Conservation (phyloP, 1,140 invertebrate species). For the Dendroctonus valens region DNA sequence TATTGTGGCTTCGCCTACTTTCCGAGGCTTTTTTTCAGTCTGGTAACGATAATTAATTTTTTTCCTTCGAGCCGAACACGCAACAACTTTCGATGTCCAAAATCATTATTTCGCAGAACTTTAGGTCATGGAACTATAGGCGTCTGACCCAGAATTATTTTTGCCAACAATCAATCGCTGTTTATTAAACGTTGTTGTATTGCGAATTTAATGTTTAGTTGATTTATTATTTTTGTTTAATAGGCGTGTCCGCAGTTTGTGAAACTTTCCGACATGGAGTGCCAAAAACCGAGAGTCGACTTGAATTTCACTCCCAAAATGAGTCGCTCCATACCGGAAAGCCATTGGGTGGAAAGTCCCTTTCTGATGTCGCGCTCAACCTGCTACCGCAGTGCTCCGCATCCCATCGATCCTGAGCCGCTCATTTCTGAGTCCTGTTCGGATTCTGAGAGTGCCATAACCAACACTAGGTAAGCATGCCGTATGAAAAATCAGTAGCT, state of each 20-base stretch:
- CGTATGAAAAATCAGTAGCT: too few relatives aligned
- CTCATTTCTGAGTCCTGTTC: conserved; percentile 29
- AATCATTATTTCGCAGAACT: conserved; percentile 6
- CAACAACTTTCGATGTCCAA: neutral
- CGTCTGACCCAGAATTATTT: too few relatives aligned
- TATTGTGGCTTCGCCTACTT: too few relatives aligned
- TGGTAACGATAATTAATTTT: too few relatives aligned
- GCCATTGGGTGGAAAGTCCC: conserved; percentile 64
- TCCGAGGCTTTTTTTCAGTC: too few relatives aligned
- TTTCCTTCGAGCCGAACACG: too few relatives aligned
- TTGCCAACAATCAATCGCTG: too few relatives aligned
- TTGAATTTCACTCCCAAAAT: conserved; percentile 44
- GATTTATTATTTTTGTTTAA: neutral
- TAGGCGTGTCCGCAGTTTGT: conserved; percentile 44
- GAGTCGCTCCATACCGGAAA: conserved; percentile 57
- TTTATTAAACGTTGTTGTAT: too few relatives aligned
- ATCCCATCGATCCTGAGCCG: conserved; percentile 45
- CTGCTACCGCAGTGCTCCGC: conserved; percentile 50
- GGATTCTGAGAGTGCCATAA: conserved; percentile 32
- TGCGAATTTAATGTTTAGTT: too few relatives aligned
- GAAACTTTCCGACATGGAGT: conserved; percentile 47
- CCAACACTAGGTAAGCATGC: conserved; percentile 23
- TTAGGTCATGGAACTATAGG: conserved; percentile 1
- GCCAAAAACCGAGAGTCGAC: conserved; percentile 44
- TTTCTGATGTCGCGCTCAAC: conserved; percentile 59